Evolutionary conservation across 1,140 invertebrate genomes (phyloP).

Genomic region (Trinorchestia longiramus): DNA sequence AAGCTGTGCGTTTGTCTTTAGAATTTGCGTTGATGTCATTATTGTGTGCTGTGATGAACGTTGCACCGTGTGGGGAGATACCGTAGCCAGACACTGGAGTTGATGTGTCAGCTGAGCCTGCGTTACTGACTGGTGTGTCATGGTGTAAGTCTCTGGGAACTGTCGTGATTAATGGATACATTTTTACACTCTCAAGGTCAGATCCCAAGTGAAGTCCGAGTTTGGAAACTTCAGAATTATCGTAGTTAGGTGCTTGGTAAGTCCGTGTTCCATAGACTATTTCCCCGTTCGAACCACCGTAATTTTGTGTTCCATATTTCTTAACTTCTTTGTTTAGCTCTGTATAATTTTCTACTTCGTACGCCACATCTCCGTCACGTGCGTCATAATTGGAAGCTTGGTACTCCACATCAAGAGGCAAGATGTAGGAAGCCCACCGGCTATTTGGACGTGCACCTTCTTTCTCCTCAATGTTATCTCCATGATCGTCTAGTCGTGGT

Average conservation of each 20-base stretch:
- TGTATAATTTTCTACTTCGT: neutral
- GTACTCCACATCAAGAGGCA: neutral
- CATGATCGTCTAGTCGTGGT: neutral
- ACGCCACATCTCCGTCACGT: neutral
- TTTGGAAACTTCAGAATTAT: neutral
- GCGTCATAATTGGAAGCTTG: neutral
- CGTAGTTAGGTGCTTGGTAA: neutral
- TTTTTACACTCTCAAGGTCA: neutral
- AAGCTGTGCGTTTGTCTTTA: neutral
- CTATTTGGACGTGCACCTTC: neutral
- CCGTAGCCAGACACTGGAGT: neutral
- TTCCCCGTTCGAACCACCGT: neutral
- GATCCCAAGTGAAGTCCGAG: neutral
- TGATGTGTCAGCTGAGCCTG: neutral
- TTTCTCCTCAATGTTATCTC: neutral
- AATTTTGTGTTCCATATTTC: neutral
- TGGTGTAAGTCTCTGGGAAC: neutral
- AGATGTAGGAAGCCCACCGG: neutral
- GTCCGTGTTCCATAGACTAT: neutral
- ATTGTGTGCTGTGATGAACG: neutral
- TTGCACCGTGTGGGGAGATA: neutral
- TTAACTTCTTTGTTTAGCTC: neutral
- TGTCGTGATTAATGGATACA: neutral
- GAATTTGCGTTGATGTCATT: no score
- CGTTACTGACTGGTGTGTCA: neutral